Evolutionary conservation across 2,888 invertebrate genomes (phyloP).

Genomic region (Linnaemya tessellans): DNA sequence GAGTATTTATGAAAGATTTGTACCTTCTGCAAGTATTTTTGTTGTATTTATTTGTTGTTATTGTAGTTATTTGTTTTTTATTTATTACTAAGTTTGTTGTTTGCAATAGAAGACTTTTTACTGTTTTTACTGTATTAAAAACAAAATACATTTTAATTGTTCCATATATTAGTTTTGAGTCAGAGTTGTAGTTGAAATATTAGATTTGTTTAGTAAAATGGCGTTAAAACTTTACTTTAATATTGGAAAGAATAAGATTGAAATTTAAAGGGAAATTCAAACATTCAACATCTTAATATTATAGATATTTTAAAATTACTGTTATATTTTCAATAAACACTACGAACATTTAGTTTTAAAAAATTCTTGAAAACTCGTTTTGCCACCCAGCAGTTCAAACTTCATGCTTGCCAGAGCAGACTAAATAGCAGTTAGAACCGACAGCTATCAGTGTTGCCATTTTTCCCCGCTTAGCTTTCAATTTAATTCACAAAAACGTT

Average conservation of each 20-base stretch:
- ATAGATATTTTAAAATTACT: neutral
- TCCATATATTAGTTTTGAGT: conserved; percentile 73
- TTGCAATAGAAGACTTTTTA: conserved; percentile 75
- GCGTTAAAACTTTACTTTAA: neutral
- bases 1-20: conserved; percentile 77
- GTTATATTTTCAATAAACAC: too few relatives aligned
- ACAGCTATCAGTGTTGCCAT: too few relatives aligned
- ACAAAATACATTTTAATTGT: conserved; percentile 20
- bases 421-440: too few relatives aligned
- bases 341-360: too few relatives aligned
- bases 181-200: conserved; percentile 13
- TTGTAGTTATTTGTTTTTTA: conserved; percentile 74
- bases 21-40: conserved; percentile 81
- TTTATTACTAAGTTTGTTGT: conserved; percentile 51
- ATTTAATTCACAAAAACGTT: too few relatives aligned
- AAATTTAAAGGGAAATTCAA: neutral
- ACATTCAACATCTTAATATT: neutral
- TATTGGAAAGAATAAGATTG: neutral
- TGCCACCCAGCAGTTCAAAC: too few relatives aligned
- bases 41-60: conserved; percentile 74
- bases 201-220: neutral
- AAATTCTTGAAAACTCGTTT: too few relatives aligned
- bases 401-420: too few relatives aligned
- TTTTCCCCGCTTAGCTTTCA: too few relatives aligned
- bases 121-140: conserved; percentile 72